phyloP scores from a whole-genome alignment of 2,888 invertebrate species.

The Meliscaeva auricollis region DNA sequence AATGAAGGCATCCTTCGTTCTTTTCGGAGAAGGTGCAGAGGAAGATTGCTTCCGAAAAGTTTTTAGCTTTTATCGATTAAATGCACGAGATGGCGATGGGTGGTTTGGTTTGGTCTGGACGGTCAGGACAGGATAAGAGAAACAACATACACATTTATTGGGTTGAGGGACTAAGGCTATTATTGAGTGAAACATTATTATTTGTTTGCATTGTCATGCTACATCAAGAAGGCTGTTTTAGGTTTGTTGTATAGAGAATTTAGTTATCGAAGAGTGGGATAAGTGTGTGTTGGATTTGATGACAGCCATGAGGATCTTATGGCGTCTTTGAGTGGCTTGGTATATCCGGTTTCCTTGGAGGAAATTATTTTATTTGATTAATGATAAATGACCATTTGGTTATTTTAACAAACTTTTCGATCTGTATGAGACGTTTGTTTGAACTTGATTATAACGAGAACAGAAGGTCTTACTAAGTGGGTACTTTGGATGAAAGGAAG shows the following conservation, averaged over 20 bases:
- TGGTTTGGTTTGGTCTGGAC: conserved; percentile 12
- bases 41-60: conserved; percentile 45
- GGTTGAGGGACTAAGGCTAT: neutral
- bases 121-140: neutral
- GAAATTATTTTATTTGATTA: conserved; percentile 64
- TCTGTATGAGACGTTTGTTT: neutral
- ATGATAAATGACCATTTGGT: conserved; percentile 66
- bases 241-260: neutral
- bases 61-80: conserved; percentile 56
- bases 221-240: conserved; percentile 19
- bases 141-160: neutral
- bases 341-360: neutral
- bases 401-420: neutral
- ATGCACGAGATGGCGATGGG: conserved; percentile 7
- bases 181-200: conserved; percentile 37
- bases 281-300: conserved; percentile 34
- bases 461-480: no score
- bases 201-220: conserved; percentile 71
- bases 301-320: conserved; percentile 16
- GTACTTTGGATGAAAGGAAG: no score
- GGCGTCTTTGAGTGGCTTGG: neutral
- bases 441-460: neutral
- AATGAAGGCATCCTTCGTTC: conserved; percentile 56
- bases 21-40: conserved; percentile 10
- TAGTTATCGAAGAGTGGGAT: neutral